Evolutionary conservation across 2,797 vertebrate species (phyloP).

Genomic region (Bryconaethiops microstoma): DNA sequence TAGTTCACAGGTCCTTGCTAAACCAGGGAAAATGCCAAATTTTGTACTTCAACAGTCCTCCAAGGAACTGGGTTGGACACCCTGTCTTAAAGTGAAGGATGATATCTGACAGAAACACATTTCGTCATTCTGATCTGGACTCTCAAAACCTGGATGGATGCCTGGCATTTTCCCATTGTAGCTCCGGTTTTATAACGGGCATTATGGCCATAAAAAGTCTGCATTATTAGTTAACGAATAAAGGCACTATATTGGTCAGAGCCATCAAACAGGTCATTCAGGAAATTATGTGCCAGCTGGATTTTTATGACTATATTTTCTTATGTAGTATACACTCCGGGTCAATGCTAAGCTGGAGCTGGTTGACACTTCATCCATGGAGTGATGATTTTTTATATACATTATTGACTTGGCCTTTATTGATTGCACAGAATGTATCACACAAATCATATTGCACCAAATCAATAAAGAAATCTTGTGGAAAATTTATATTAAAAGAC

Average conservation of each 20-base stretch:
- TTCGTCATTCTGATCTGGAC: neutral
- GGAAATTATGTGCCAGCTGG: conserved; percentile 59
- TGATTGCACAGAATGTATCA: conserved; percentile 96
- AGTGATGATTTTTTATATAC: conserved; percentile 83
- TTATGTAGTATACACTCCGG: conserved; percentile 58
- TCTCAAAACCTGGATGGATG: conserved; percentile 7
- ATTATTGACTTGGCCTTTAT: conserved; percentile 88
- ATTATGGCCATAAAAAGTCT: conserved; percentile 54
- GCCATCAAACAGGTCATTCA: conserved; percentile 61
- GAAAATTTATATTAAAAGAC: conserved; percentile 99
- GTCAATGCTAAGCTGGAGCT: conserved; percentile 79
- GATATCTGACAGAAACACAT: neutral
- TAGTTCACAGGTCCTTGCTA: neutral
- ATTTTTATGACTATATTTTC: conserved; percentile 64
- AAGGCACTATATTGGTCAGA: conserved; percentile 45
- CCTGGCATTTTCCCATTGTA: conserved; percentile 24
- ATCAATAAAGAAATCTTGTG: conserved; percentile 99
- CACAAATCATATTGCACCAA: conserved; percentile 98
- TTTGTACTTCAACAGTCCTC: neutral
- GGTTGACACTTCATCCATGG: conserved; percentile 78
- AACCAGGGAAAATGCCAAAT: neutral
- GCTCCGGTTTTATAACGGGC: conserved; percentile 43
- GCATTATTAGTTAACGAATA: conserved; percentile 58
- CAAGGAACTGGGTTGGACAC: neutral
- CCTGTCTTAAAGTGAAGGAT: neutral